Percentiles rank a stretch among this genome's conserved stretches.
Evolutionary conservation across 2,797 vertebrate species (phyloP).

Genomic region (Cetoscarus ocellatus): DNA sequence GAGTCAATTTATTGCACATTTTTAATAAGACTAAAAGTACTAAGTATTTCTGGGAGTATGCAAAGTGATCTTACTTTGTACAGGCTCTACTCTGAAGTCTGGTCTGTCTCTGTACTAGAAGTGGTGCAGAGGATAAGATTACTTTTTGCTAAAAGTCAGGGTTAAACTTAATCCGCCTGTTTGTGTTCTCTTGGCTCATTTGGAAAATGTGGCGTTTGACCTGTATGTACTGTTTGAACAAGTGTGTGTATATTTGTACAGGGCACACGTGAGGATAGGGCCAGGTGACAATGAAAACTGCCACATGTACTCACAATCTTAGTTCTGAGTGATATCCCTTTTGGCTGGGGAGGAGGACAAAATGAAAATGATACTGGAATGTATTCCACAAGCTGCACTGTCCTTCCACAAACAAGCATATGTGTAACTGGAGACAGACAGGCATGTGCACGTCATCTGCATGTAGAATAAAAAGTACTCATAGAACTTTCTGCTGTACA

Average conservation of each 20-base stretch:
- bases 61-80: no score
- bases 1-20: background rate
- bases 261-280: constrained; percentile 14
- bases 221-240: constrained; percentile 45
- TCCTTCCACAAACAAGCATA: background rate
- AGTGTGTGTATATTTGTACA: background rate
- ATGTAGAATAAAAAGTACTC: background rate
- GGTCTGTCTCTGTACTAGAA: background rate
- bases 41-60: background rate
- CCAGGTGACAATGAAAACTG: constrained; percentile 11
- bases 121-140: constrained; percentile 4
- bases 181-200: constrained; percentile 14
- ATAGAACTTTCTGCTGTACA: background rate
- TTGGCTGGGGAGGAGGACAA: background rate
- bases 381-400: background rate
- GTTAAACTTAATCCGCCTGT: constrained; percentile 1
- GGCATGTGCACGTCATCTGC: background rate
- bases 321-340: constrained; percentile 18
- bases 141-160: constrained; percentile 11
- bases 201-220: constrained; percentile 9
- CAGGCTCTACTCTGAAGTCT: constrained; percentile 20
- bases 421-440: background rate
- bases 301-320: background rate
- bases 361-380: constrained; percentile 1
- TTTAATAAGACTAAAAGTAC: background rate